Base-by-base conservation (phyloP, 2,797 vertebrate genomes). In the Chanos chanos region DNA sequence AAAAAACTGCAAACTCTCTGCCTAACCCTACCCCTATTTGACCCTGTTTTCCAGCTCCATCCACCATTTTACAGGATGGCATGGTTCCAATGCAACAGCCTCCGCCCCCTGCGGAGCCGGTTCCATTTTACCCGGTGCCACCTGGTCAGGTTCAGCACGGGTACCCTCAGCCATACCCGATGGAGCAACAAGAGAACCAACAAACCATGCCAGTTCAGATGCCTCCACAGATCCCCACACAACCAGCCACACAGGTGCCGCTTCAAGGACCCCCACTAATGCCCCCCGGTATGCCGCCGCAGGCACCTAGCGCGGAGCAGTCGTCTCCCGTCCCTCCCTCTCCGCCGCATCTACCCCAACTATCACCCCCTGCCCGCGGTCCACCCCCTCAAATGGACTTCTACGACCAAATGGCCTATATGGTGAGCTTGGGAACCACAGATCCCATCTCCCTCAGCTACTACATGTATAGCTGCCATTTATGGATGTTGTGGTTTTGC, bases 381-480 rank as follows among this genome's bases (percentile, higher is more conserved):
- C 64, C 73, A 77, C 10, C 71, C 0, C 88, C 90, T 16, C 89
- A 93, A 40, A 91, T 87, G 69, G 93, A 96, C 72, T 90, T 94
- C 59, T 93, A 94, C 27, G 91, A 93, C 75, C 87, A 84, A 15
- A 89, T 92, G 93, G 91, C 86, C 19, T 65, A 81, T 47, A 86
- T 90, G 88, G 91, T 93, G 51, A 77, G 80, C n/a, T 59, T 5
- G 1, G 1, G 24, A 12, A 21, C 3, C 1, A 41, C 5, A 8
- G 16, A 7, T 13, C 16, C 36, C 13, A 8, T 41, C 4, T 13
- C 19, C 18, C 12, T 2, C 16, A 34, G 8, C 13, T 8, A 16
- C 3, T 22, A 15, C 4, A 18, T 24, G 62, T 39, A 16, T 9
- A 10, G 2, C 55, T 31, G 2, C 3, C 7, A 16, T 8, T 10